Conservation (phyloP, 2,113 vertebrate species). For the Labeo catla region DNA sequence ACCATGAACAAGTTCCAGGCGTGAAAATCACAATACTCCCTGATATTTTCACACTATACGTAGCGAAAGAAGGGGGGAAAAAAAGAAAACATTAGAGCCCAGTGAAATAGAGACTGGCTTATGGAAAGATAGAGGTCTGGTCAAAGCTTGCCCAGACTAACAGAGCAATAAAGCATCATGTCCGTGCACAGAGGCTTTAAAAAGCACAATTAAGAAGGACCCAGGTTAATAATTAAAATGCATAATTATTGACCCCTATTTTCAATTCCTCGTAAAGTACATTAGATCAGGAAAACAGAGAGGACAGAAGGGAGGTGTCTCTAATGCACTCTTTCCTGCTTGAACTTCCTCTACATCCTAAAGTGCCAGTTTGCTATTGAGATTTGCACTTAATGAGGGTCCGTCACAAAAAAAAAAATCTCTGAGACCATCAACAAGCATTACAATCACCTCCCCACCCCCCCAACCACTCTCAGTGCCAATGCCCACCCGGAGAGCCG, state of each 20-base stretch:
- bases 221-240: conserved; percentile 84
- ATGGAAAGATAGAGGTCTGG: conserved; percentile 62
- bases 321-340: conserved; percentile 78
- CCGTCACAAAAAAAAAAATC: conserved; percentile 78
- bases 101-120: conserved; percentile 53
- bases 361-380: conserved; percentile 76
- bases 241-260: conserved; percentile 84
- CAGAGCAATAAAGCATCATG: conserved; percentile 74
- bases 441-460: conserved; percentile 69
- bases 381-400: conserved; percentile 79
- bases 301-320: conserved; percentile 68
- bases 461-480: conserved; percentile 62
- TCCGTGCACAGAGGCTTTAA: conserved; percentile 77
- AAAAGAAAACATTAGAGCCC: conserved; percentile 42
- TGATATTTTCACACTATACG: background rate
- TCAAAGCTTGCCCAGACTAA: conserved; percentile 63
- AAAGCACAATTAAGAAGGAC: conserved; percentile 82
- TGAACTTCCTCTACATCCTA: conserved; percentile 79
- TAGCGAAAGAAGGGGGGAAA: background rate
- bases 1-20: background rate
- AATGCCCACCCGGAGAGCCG: conserved; percentile 55
- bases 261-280: conserved; percentile 82
- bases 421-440: conserved; percentile 77
- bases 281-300: conserved; percentile 81
- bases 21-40: background rate